phyloP scores from a whole-genome alignment of 2,113 vertebrate species.

The Setophaga petechia region DNA sequence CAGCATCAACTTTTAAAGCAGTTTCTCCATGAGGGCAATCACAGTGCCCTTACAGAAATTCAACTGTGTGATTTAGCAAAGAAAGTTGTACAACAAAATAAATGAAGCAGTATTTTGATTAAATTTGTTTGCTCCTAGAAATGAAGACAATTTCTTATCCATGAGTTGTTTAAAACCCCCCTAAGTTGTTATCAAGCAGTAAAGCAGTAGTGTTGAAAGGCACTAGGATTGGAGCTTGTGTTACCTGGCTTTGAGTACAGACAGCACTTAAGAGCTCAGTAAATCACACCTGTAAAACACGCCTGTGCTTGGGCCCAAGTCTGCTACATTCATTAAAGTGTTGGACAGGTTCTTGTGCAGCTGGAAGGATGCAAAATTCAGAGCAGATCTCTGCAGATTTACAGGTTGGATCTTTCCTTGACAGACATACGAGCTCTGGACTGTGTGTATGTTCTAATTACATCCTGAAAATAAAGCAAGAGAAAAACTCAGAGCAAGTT shows the following conservation, averaged over 20 bases:
- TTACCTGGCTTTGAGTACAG: not conserved
- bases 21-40: not conserved
- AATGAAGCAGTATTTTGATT: not conserved
- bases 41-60: not conserved
- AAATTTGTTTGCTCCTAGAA: not conserved
- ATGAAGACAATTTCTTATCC: not conserved
- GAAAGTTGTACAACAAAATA: not conserved
- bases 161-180: not conserved
- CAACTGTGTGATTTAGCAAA: not conserved
- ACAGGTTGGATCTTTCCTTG: constrained; percentile 75
- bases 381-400: not conserved
- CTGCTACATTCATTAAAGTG: not conserved
- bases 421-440: constrained; percentile 9
- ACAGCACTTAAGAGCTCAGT: not conserved
- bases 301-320: not conserved
- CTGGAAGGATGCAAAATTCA: not conserved
- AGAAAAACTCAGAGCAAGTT: not conserved
- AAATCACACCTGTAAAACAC: not conserved
- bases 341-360: not conserved
- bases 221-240: constrained; percentile 1
- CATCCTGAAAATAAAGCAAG: constrained; percentile 31
- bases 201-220: constrained; percentile 40
- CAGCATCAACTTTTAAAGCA: not conserved
- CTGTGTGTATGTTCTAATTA: constrained; percentile 64
- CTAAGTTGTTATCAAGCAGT: not conserved